phyloP scores from a whole-genome alignment of 2,797 vertebrate genomes.

The Crotalus adamanteus region DNA sequence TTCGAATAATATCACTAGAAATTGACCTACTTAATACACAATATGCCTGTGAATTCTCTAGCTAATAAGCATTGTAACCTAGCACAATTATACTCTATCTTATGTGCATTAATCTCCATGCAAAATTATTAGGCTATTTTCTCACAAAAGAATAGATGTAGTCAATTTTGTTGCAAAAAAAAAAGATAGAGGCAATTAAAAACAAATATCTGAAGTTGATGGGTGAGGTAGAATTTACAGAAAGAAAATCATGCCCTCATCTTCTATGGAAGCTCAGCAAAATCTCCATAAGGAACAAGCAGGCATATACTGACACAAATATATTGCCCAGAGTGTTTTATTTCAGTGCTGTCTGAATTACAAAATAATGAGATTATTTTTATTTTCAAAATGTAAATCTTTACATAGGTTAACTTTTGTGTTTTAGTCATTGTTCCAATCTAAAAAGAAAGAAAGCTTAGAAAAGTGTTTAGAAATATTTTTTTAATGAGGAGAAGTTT shows the following conservation, averaged over 20 bases:
- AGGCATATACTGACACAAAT: not conserved
- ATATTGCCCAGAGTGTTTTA: not conserved
- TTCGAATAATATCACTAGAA: constrained; percentile 71
- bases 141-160: constrained; percentile 50
- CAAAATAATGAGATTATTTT: not conserved
- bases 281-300: constrained; percentile 1
- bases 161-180: constrained; percentile 60
- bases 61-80: constrained; percentile 67
- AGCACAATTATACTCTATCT: constrained; percentile 61
- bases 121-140: constrained; percentile 54
- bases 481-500: constrained; percentile 19
- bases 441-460: not conserved
- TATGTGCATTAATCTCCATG: constrained; percentile 56
- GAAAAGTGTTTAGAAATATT: not conserved
- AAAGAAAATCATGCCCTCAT: not conserved
- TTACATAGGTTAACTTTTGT: constrained; percentile 4
- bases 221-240: not conserved
- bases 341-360: constrained; percentile 8
- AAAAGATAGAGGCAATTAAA: not conserved
- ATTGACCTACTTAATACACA: constrained; percentile 73
- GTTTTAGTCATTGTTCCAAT: not conserved
- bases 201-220: not conserved
- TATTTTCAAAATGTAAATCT: not conserved
- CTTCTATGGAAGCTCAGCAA: constrained; percentile 26
- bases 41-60: constrained; percentile 65